These are phyloP conservation scores for Xenopus laevis DNA, from an alignment of 2,113 vertebrate genomes.

Conservation along the genomic window DNA sequence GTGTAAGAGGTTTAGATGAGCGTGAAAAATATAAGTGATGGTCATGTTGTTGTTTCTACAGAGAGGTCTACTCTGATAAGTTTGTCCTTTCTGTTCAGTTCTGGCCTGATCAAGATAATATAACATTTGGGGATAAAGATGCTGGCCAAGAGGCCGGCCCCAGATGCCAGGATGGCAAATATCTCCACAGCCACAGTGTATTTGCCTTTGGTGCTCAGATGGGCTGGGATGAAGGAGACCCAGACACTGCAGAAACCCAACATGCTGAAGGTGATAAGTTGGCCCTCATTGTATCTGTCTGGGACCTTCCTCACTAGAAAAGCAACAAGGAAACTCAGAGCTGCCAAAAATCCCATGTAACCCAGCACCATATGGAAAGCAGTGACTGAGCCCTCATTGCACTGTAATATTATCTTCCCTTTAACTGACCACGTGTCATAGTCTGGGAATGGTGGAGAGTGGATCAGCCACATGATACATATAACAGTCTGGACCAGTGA, in stretches of 20 bases:
- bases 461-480: not conserved
- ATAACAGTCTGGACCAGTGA: not conserved
- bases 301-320: not conserved
- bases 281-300: not conserved
- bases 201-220: not conserved
- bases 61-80: no score
- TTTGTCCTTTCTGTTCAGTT: not conserved
- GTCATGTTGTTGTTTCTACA: no score
- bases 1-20: no score
- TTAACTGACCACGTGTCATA: not conserved
- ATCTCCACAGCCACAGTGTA: not conserved
- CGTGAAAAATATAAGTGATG: no score
- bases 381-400: not conserved
- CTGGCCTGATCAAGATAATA: not conserved
- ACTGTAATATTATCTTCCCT: not conserved
- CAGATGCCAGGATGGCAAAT: not conserved
- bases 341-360: not conserved
- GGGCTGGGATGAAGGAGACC: not conserved
- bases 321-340: not conserved
- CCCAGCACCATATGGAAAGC: not conserved
- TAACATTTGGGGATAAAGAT: not conserved
- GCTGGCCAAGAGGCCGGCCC: not conserved
- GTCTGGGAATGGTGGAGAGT: not conserved
- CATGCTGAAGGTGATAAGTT: not conserved
- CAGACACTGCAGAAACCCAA: not conserved